phyloP scores from a whole-genome alignment of 2,797 vertebrate species.

The Cossypha polioptera region DNA sequence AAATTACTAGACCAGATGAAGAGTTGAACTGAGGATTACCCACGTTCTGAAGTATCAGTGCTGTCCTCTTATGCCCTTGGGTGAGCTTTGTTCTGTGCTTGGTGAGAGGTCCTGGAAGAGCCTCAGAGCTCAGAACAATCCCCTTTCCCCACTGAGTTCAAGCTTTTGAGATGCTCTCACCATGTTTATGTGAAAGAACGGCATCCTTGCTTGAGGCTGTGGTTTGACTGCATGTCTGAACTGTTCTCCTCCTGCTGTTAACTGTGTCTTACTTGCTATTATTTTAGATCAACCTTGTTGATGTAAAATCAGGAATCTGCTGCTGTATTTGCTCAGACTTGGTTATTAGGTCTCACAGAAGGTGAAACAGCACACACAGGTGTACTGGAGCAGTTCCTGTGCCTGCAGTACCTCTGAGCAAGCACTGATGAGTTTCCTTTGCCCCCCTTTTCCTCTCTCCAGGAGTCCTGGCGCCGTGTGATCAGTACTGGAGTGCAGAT shows the following conservation, averaged over 20 bases:
- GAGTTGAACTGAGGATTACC: neutral
- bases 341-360: neutral
- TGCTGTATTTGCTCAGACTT: neutral
- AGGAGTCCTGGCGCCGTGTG: slow-evolving; percentile 90
- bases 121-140: neutral
- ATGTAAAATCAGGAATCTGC: neutral
- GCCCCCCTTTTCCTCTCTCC: neutral
- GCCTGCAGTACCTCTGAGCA: neutral
- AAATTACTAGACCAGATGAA: neutral
- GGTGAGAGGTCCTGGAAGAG: neutral
- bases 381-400: neutral
- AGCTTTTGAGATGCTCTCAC: neutral
- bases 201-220: neutral
- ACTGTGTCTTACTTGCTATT: neutral
- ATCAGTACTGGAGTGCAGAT: slow-evolving; percentile 88
- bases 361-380: accelerated
- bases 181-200: neutral
- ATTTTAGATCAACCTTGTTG: neutral
- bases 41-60: neutral
- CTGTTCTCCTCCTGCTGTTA: neutral
- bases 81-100: neutral
- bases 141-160: accelerated
- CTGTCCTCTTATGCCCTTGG: neutral
- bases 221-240: neutral
- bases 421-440: neutral